Conservation (phyloP, 2,113 vertebrate species). For the Crotalus viridis region DNA sequence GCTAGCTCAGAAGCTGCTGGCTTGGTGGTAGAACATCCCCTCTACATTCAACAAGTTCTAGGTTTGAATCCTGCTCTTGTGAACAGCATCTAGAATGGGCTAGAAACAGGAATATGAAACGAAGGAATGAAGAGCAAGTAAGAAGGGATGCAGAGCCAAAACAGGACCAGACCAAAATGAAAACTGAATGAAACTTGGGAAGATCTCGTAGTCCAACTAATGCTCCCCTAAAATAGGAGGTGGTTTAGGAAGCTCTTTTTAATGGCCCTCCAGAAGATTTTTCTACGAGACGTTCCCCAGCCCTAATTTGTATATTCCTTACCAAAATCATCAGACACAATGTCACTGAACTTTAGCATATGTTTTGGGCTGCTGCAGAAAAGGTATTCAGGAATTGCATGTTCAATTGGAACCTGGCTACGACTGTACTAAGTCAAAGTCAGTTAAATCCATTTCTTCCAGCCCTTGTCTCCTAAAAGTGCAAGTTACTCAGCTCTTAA, state of each 20-base stretch:
- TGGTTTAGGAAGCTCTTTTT: not conserved
- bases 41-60: not conserved
- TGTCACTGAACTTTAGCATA: too few relatives aligned
- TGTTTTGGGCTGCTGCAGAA: too few relatives aligned
- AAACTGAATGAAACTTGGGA: not conserved
- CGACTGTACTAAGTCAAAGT: not conserved
- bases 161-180: not conserved
- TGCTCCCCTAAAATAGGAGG: not conserved
- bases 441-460: not conserved
- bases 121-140: not conserved
- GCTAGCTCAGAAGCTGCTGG: not conserved
- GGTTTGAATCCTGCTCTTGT: not conserved
- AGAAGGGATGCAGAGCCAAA: not conserved
- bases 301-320: not conserved
- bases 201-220: not conserved
- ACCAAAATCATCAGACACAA: not conserved
- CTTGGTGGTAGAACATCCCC: not conserved
- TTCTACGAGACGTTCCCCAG: not conserved
- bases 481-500: not conserved
- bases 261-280: not conserved
- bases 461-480: not conserved
- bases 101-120: not conserved
- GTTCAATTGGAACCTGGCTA: not conserved
- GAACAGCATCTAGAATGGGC: not conserved
- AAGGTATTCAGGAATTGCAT: not conserved